Conservation (phyloP, 2,888 invertebrate genomes). For the Desoria tigrina region DNA sequence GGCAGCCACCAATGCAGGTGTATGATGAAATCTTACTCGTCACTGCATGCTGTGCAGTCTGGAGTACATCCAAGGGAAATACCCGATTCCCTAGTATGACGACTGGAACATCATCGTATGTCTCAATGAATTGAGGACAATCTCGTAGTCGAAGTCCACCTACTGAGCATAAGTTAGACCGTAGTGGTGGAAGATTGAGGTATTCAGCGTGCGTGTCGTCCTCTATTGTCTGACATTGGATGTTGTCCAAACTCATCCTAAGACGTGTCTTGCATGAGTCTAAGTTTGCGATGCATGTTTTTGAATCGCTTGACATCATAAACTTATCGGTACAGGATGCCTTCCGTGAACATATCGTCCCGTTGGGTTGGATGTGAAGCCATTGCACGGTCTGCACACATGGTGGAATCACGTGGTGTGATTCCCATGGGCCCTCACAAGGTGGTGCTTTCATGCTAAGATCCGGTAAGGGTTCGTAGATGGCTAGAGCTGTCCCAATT, state of each 20-base stretch:
- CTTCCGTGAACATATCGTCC: not conserved
- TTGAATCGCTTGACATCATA: not conserved
- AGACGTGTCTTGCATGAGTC: not conserved
- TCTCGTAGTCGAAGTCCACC: not conserved
- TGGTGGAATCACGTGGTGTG: slow-evolving; percentile 2
- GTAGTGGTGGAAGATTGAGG: not conserved
- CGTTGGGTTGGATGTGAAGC: slow-evolving; percentile 6
- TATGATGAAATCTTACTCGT: not conserved
- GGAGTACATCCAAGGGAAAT: slow-evolving; percentile 5
- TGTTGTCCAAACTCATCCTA: not conserved
- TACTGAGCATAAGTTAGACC: slow-evolving; percentile 4
- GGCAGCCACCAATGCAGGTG: not conserved
- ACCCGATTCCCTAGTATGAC: not conserved
- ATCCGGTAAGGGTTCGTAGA: not conserved
- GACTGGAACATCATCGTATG: not conserved
- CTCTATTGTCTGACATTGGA: slow-evolving; percentile 5
- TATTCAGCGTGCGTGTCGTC: not conserved
- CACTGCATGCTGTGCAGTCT: not conserved
- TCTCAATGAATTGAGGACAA: not conserved
- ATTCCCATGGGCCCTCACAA: not conserved
- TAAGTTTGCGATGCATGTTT: not conserved
- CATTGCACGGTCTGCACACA: slow-evolving; percentile 2
- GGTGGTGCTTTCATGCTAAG: not conserved
- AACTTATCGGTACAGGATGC: not conserved
- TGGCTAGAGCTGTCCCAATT: not conserved